A percentile compares a stretch with the other conserved stretches of the same genome.
phyloP scores from a whole-genome alignment of 2,797 vertebrate genomes.

The Anguilla anguilla region DNA sequence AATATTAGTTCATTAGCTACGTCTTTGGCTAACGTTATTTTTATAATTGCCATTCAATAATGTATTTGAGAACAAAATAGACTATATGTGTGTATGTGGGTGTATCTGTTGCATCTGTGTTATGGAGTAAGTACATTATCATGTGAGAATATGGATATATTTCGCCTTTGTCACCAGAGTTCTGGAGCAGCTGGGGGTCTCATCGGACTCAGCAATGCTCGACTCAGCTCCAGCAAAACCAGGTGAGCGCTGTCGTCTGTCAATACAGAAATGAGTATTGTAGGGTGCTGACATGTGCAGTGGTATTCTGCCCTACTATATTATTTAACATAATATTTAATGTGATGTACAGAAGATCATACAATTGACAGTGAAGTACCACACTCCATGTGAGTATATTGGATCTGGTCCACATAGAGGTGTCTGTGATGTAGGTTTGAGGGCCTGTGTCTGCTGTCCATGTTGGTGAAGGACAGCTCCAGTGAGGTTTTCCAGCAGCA shows the following conservation, averaged over 20 bases:
- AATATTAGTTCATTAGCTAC: not conserved
- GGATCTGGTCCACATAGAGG: not conserved
- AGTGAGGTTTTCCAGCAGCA: slow-evolving; percentile 86
- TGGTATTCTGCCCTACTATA: not conserved
- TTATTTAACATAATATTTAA: no score
- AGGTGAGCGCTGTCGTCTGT: slow-evolving; percentile 67
- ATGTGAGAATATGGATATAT: not conserved
- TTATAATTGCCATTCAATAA: not conserved
- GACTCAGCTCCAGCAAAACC: slow-evolving; percentile 81
- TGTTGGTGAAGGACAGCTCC: slow-evolving; percentile 86
- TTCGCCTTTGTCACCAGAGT: slow-evolving; percentile 60
- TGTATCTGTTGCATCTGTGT: not conserved
- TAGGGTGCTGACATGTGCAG: not conserved
- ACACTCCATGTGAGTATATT: not conserved
- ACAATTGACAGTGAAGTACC: not conserved
- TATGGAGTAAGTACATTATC: not conserved
- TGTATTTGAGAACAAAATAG: not conserved
- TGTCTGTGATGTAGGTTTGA: slow-evolving; percentile 73
- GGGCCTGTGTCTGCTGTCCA: slow-evolving; percentile 84
- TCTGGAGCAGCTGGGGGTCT: slow-evolving; percentile 72
- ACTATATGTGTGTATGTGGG: not conserved
- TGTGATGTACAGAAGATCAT: not conserved
- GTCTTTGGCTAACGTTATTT: not conserved
- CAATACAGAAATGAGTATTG: not conserved
- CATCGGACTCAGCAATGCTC: slow-evolving; percentile 77